Evolutionary conservation across 2,888 invertebrate species (phyloP).

Genomic region (Lithodes maja): DNA sequence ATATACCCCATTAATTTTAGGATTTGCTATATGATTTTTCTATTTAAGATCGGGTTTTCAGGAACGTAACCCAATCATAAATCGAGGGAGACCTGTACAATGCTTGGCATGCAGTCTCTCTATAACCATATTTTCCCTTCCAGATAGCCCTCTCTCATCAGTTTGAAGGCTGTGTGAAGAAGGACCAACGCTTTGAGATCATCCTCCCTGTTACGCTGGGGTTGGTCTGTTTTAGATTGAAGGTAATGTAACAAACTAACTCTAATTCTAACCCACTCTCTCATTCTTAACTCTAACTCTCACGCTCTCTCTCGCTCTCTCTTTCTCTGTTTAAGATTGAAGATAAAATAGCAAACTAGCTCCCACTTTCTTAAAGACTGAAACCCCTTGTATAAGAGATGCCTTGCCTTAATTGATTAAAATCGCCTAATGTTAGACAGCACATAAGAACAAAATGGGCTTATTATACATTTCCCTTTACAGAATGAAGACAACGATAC

Average conservation of each 20-base stretch:
- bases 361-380: too few species aligned
- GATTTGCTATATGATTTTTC: too few species aligned
- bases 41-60: too few species aligned
- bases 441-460: neutral
- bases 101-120: too few species aligned
- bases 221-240: slow-evolving; percentile 91
- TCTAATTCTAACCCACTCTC: slow-evolving; percentile 2
- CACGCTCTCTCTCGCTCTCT: slow-evolving; percentile 3
- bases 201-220: slow-evolving; percentile 92
- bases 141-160: slow-evolving; percentile 82
- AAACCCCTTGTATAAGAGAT: too few species aligned
- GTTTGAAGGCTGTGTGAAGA: slow-evolving; percentile 83
- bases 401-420: too few species aligned
- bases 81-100: too few species aligned
- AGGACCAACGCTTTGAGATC: slow-evolving; percentile 87
- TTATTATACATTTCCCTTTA: neutral
- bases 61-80: too few species aligned
- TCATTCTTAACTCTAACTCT: slow-evolving; percentile 14
- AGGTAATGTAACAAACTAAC: slow-evolving; percentile 74
- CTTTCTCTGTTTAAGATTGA: neutral
- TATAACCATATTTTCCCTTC: too few species aligned
- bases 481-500: slow-evolving; percentile 79
- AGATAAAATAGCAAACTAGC: too few species aligned
- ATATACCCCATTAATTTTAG: too few species aligned
- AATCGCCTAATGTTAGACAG: too few species aligned